Percentiles rank a stretch among this genome's conserved stretches.
Conservation (phyloP, 2,888 invertebrate species). For the Mantis religiosa region DNA sequence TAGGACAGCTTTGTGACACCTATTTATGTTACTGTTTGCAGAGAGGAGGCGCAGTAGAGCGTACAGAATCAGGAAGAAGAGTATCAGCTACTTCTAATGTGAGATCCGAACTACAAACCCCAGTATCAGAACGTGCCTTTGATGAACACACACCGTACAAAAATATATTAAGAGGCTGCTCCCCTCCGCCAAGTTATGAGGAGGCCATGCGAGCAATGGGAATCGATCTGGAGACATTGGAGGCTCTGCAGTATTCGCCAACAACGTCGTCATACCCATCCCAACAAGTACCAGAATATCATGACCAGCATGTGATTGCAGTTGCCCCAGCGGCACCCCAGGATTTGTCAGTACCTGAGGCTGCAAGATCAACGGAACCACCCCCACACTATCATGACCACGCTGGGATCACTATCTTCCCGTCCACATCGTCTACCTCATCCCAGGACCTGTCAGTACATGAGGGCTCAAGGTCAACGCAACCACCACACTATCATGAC, state of each 20-base stretch:
- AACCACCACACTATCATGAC: background rate
- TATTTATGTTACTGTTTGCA: background rate
- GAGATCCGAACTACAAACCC: background rate
- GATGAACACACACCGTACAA: background rate
- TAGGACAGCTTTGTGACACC: too few species aligned
- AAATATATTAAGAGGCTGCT: constrained; percentile 3
- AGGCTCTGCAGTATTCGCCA: background rate
- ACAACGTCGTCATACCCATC: background rate
- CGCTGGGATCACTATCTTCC: background rate
- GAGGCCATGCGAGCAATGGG: constrained; percentile 25
- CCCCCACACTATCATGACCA: background rate
- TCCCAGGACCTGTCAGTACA: background rate
- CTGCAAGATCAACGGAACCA: background rate
- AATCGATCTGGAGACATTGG: background rate
- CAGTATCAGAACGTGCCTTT: background rate
- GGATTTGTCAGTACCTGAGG: too few species aligned
- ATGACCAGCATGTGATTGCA: background rate
- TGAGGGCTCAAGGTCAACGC: background rate
- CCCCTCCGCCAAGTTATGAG: constrained; percentile 30
- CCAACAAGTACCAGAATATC: background rate
- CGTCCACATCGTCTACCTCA: too few species aligned
- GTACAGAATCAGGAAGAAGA: background rate
- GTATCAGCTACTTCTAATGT: background rate
- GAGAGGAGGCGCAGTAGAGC: background rate
- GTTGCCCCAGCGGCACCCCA: too few species aligned